Percentiles rank a stretch among this genome's conserved stretches.
Evolutionary conservation across 2,797 vertebrate genomes (phyloP).

Genomic region (Chaenodraco wilsoni): DNA sequence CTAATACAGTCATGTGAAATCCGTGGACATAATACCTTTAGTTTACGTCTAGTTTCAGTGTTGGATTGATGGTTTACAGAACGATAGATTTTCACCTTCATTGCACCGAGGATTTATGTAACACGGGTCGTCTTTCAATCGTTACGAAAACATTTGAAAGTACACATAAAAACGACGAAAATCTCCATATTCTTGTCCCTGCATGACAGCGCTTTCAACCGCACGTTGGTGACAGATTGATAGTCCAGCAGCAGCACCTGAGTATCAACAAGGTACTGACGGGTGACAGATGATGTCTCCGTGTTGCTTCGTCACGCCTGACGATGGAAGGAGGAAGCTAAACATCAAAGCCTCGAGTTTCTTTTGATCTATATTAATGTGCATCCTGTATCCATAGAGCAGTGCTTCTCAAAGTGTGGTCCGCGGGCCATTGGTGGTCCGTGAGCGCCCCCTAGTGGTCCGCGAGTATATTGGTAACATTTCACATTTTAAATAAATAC

Average conservation of each 20-base stretch:
- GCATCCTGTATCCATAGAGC: slow-evolving; percentile 13
- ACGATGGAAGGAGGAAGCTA: slow-evolving; percentile 58
- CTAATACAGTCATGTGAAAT: too few relatives aligned
- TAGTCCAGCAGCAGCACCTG: slow-evolving; percentile 64
- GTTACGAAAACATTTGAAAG: slow-evolving; percentile 70
- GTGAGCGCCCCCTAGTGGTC: too few relatives aligned
- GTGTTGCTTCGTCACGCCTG: slow-evolving; percentile 76
- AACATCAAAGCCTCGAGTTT: slow-evolving; percentile 51
- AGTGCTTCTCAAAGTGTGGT: too few relatives aligned
- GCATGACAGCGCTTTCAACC: slow-evolving; percentile 73
- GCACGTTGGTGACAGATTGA: slow-evolving; percentile 72
- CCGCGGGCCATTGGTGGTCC: too few relatives aligned
- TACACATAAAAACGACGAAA: slow-evolving; percentile 63
- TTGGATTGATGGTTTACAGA: slow-evolving; percentile 69
- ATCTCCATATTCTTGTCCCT: slow-evolving; percentile 44
- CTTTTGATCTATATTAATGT: slow-evolving; percentile 43
- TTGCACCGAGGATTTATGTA: slow-evolving; percentile 70
- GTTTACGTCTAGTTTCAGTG: not conserved
- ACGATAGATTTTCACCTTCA: slow-evolving; percentile 69
- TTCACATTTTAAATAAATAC: too few relatives aligned
- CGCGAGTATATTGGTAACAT: too few relatives aligned
- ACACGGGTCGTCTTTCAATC: slow-evolving; percentile 60
- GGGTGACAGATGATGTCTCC: slow-evolving; percentile 78
- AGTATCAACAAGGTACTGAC: slow-evolving; percentile 81
- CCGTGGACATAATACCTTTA: too few relatives aligned